Conservation (phyloP, 2,797 vertebrate species). For the Fistularia tabacaria region DNA sequence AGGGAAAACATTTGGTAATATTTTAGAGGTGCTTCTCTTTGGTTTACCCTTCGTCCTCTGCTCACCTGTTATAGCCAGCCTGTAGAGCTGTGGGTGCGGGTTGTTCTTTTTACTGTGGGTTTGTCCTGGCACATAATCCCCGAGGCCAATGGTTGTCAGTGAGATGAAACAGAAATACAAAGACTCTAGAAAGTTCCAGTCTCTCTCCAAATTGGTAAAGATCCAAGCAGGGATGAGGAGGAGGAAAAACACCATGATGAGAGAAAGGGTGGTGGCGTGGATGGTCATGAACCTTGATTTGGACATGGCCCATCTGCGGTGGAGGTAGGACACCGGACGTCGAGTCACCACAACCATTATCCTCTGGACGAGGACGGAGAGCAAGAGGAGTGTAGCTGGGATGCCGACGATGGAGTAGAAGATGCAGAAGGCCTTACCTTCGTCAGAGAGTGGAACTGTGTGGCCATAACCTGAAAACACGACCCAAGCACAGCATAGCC, state of each 20-base stretch:
- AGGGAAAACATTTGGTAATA: too few species aligned
- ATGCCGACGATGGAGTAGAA: slow-evolving; percentile 90
- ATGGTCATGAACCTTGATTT: slow-evolving; percentile 76
- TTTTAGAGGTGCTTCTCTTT: too few species aligned
- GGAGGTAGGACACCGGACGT: slow-evolving; percentile 83
- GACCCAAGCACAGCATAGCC: neutral
- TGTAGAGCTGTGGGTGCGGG: slow-evolving; percentile 86
- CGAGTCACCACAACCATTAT: slow-evolving; percentile 79
- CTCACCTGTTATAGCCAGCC: slow-evolving; percentile 91
- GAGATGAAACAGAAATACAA: slow-evolving; percentile 99
- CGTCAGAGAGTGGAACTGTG: slow-evolving; percentile 91
- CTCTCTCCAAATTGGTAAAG: slow-evolving; percentile 82
- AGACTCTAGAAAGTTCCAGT: slow-evolving; percentile 95
- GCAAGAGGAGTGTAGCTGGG: slow-evolving; percentile 90
- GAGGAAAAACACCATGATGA: slow-evolving; percentile 73
- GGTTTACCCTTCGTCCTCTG: neutral
- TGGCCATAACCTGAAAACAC: slow-evolving; percentile 88
- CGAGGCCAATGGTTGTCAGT: slow-evolving; percentile 95
- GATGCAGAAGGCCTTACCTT: slow-evolving; percentile 94
- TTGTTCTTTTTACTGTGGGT: slow-evolving; percentile 73
- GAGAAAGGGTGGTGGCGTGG: slow-evolving; percentile 78
- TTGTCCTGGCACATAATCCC: slow-evolving; percentile 95
- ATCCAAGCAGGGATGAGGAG: slow-evolving; percentile 88
- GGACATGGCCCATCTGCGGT: slow-evolving; percentile 84
- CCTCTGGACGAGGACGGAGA: slow-evolving; percentile 87